Evolutionary conservation across 2,888 invertebrate genomes (phyloP).

Genomic region (Lycaena phlaeas): DNA sequence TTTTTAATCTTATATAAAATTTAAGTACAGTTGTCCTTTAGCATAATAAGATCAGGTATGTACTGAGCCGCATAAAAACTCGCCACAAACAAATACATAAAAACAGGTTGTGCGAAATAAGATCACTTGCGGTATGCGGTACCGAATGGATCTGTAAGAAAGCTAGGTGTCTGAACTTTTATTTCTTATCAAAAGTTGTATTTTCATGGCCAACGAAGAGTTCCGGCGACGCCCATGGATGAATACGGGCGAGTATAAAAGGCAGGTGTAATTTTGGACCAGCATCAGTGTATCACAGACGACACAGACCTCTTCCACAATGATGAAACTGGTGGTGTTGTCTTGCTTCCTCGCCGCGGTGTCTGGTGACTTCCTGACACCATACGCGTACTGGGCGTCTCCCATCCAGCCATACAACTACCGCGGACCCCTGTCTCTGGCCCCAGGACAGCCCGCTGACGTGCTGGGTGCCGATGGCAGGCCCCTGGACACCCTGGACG

Average conservation of each 20-base stretch:
- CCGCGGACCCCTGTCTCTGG: constrained; percentile 53
- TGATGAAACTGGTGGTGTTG: constrained; percentile 75
- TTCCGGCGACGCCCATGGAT: constrained; percentile 32
- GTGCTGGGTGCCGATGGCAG: constrained; percentile 56
- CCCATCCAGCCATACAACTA: constrained; percentile 35
- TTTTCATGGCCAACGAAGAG: constrained; percentile 37
- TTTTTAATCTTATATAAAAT: too few species aligned
- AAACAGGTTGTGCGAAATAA: not conserved
- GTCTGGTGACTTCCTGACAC: constrained; percentile 26
- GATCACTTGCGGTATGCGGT: not conserved
- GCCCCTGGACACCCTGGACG: constrained; percentile 58
- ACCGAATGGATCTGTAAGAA: not conserved
- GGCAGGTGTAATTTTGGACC: constrained; percentile 21
- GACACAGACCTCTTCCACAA: constrained; percentile 63
- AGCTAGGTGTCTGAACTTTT: constrained; percentile 20
- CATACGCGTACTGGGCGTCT: too few species aligned
- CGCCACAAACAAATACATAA: not conserved
- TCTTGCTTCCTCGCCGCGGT: constrained; percentile 74
- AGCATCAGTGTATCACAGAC: constrained; percentile 48
- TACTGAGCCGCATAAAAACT: not conserved
- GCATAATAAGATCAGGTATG: too few species aligned
- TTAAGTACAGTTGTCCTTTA: too few species aligned
- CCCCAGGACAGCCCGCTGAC: constrained; percentile 59
- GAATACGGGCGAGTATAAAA: constrained; percentile 42
- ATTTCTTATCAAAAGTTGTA: constrained; percentile 44